Evolutionary conservation across 2,888 invertebrate species (phyloP), one percentile per base, ranked within the genome.

Genomic region (Sepiola atlantica): DNA sequence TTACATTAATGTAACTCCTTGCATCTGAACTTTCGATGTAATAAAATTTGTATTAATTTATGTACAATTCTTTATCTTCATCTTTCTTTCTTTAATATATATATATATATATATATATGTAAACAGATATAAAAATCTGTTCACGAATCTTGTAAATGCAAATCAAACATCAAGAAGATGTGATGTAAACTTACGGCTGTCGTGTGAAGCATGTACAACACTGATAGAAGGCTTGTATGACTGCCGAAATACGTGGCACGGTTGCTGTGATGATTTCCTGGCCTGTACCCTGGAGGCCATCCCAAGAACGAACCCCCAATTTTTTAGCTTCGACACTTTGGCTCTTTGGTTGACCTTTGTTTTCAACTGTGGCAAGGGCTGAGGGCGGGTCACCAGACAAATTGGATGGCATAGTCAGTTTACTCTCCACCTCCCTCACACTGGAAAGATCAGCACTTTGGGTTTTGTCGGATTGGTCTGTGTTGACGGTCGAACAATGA

Each of bases 191-290:
- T 95, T 95, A 96, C 96, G 94, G 94, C 90, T 94, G 95, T 57
- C 94, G 94, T 35, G 95, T 94, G 35, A 95, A 95, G 94, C 96
- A 96, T 20, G 96, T 94, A 95, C 96, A 96, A 94, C 96, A 96
- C 94, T 96, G 96, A 94, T 97, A 97, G 95, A 96, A 97, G 16
- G 96, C 96, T 94, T 97, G 96, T 54, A 97, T 96, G 45, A 97
- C 96, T 94, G 96, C 96, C 95, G 96, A 97, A 14, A 97, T 95
- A 55, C 97, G 95, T 0, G 97, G 96, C 57, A 96, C 95, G 18
- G 96, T 96, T n/a, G 95, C 96, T 90, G 95, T 95, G 54, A 97
- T 95, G 28, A 97, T 95, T 95, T 96, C 96, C 77, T 95, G 95
- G 93, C 95, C 95, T 14, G 54, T 94, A 21, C 90, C 57, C 2